Evolutionary conservation across 2,888 invertebrate species (phyloP), one percentile per base, ranked within the genome.

Genomic region (Empis livida): DNA sequence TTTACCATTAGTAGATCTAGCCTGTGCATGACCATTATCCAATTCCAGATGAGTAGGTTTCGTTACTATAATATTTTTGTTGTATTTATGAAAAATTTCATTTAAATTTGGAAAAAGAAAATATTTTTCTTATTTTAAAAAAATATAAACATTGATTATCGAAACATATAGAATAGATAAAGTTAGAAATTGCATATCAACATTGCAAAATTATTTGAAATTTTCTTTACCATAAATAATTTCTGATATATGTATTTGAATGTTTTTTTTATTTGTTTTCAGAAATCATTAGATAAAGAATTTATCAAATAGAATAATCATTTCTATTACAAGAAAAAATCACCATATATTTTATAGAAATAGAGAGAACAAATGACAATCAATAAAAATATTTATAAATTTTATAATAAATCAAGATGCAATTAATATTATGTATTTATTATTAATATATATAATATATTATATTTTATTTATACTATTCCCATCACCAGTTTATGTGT

Each of bases 1-100:
- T 75, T 81, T 84, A 87, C 87, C 87, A 75, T 86, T 86, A 72
- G 82, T 77, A 73, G 86, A 86, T 70, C 80, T 80, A 67, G 77
- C 77, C 64, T 74, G 72, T 59, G 68, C 54, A 49, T 71, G 70
- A 66, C 71, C 71, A 71, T 73, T 74, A 68, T 72, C 73, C 62
- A 81, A 76, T 73, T 82, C 81, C 71, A 82, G 75, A 71, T 80
- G 77, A 64, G 78, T 77, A 59, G 81, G 82, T 72, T 81, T 81
- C 71, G 76, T 79, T 62, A 78, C 76, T 62, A 52, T 45, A 51
- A 50, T 27, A 6, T 27, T 6, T 27, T 27, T 27, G 2, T 27
- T 27, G 9, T 27, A 27, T 27, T 20, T 27, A 27, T 27, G 23
- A 27, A 27, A 27, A 27, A 27, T 37, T 37, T 37, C 15, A 15